phyloP scores from a whole-genome alignment of 2,888 invertebrate genomes.

The Tetheella fluctuosa region DNA sequence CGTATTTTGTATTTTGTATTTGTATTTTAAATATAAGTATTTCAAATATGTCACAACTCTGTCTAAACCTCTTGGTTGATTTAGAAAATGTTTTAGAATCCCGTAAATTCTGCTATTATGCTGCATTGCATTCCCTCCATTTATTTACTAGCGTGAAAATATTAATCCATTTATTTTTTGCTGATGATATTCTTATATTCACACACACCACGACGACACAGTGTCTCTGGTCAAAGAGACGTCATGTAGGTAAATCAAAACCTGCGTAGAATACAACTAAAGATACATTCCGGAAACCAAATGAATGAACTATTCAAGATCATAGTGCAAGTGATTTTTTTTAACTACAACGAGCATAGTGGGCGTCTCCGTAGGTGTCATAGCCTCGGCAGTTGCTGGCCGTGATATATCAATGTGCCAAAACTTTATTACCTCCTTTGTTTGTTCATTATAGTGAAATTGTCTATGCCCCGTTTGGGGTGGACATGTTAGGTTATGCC shows the following conservation, averaged over 20 bases:
- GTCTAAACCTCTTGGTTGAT: too few relatives aligned
- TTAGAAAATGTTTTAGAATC: too few relatives aligned
- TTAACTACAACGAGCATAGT: constrained; percentile 28
- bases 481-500: constrained; percentile 11
- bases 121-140: not conserved
- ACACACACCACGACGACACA: not conserved
- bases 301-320: constrained; percentile 3
- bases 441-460: constrained; percentile 33
- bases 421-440: constrained; percentile 40
- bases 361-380: constrained; percentile 42
- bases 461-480: constrained; percentile 32
- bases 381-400: constrained; percentile 23
- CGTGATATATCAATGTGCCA: constrained; percentile 30
- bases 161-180: not conserved
- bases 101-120: too few relatives aligned
- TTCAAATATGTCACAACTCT: too few relatives aligned
- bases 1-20: too few relatives aligned
- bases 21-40: too few relatives aligned
- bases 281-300: constrained; percentile 1
- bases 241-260: not conserved
- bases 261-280: not conserved
- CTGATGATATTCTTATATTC: constrained; percentile 2
- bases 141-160: not conserved
- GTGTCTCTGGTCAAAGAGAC: not conserved
- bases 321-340: constrained; percentile 23